A percentile compares a stretch with the other conserved stretches of the same genome.
Conservation (phyloP, 2,888 invertebrate species). For the Tuberolachnus salignus region DNA sequence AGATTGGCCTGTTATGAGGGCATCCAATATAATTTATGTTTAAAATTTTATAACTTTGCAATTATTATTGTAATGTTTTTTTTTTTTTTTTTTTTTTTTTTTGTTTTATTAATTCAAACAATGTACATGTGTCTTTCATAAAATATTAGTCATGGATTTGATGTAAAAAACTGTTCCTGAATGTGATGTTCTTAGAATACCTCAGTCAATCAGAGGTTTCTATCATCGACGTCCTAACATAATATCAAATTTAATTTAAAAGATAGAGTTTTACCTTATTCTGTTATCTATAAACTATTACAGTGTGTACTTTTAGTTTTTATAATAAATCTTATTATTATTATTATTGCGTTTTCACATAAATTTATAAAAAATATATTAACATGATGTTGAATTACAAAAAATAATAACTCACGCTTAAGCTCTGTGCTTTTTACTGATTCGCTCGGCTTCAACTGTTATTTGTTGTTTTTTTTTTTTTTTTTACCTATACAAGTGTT, state of each 20-base stretch:
- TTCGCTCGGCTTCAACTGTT: not conserved
- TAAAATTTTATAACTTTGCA: slow-evolving; percentile 36
- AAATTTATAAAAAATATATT: slow-evolving; percentile 10
- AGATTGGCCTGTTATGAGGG: slow-evolving; percentile 80
- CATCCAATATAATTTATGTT: slow-evolving; percentile 40
- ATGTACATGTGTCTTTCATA: slow-evolving; percentile 51
- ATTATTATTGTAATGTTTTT: slow-evolving; percentile 44
- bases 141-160: slow-evolving; percentile 27
- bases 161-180: slow-evolving; percentile 14
- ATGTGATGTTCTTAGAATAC: slow-evolving; percentile 18
- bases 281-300: slow-evolving; percentile 35
- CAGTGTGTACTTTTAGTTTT: slow-evolving; percentile 35
- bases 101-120: slow-evolving; percentile 52
- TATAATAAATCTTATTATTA: slow-evolving; percentile 27
- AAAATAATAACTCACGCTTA: slow-evolving; percentile 24
- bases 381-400: slow-evolving; percentile 7
- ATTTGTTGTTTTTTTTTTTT: no score
- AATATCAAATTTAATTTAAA: not conserved
- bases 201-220: slow-evolving; percentile 22
- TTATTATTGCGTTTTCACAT: slow-evolving; percentile 23
- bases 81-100: slow-evolving; percentile 22
- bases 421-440: slow-evolving; percentile 31
- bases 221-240: slow-evolving; percentile 4
- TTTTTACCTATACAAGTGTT: slow-evolving; percentile 1
- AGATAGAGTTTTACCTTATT: not conserved